Percentiles rank a stretch among this genome's conserved stretches.
Conservation (phyloP, 2,888 invertebrate genomes). For the Didymodactylos carnosus region DNA sequence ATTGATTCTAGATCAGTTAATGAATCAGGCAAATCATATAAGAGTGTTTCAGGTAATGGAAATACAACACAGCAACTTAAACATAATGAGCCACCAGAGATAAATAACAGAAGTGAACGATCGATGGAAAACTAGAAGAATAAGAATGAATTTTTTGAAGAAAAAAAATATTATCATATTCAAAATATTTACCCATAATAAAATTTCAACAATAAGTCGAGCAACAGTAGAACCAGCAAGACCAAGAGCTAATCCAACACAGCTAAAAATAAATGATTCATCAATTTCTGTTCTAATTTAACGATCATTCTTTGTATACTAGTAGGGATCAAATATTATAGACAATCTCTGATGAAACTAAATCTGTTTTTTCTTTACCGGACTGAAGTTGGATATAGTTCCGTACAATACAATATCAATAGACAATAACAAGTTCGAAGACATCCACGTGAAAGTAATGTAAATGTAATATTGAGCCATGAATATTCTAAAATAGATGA, state of each 20-base stretch:
- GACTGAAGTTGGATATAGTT: background rate
- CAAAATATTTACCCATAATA: background rate
- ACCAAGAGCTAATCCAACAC: background rate
- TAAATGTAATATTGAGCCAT: background rate
- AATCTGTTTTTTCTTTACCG: too few relatives aligned
- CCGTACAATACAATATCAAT: background rate
- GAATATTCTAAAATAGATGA: background rate
- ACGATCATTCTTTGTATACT: too few relatives aligned
- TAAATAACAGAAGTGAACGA: background rate
- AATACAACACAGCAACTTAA: background rate
- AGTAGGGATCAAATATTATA: too few relatives aligned
- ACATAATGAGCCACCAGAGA: background rate
- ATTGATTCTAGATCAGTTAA: background rate
- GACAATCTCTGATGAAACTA: too few relatives aligned
- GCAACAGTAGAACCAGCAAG: background rate
- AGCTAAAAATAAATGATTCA: background rate
- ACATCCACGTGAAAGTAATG: background rate
- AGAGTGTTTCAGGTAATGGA: background rate
- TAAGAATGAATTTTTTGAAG: background rate
- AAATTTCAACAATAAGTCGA: background rate
- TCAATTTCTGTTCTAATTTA: too few relatives aligned
- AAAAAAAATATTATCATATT: too few relatives aligned
- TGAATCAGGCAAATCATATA: background rate
- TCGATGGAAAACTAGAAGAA: background rate
- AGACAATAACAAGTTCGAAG: background rate